phyloP scores from a whole-genome alignment of 2,797 vertebrate species.

The Anguilla megastoma region DNA sequence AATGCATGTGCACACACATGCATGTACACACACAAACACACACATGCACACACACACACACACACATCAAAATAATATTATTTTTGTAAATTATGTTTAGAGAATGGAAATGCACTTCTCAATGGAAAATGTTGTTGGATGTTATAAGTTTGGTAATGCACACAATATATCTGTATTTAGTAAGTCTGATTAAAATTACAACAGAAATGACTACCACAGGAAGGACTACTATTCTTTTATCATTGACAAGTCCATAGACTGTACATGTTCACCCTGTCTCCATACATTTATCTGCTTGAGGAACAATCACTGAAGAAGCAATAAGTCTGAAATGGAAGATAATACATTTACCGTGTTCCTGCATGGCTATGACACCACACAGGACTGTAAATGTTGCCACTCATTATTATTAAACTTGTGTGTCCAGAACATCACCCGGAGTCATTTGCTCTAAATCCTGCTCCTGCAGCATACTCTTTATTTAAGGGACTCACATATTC shows the following conservation, averaged over 20 bases:
- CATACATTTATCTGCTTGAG: neutral
- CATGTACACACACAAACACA: no score
- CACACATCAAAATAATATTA: neutral
- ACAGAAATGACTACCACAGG: neutral
- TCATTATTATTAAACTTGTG: neutral
- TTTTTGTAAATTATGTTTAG: neutral
- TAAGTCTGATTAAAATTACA: neutral
- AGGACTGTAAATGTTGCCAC: neutral
- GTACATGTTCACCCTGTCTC: neutral
- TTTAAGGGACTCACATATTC: neutral
- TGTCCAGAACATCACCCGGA: neutral
- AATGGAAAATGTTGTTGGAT: neutral
- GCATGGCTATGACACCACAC: neutral
- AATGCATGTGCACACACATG: neutral
- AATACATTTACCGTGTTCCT: neutral
- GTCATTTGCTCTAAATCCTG: neutral
- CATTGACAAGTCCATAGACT: neutral
- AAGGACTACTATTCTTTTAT: neutral
- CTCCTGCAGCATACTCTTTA: neutral
- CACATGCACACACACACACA: neutral
- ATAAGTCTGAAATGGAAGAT: neutral
- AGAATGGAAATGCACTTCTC: neutral
- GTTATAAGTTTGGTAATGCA: neutral
- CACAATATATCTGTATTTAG: no score
- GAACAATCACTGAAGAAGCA: neutral